Conservation (phyloP, 2,888 invertebrate species). For the Blastobasis lacticolella region DNA sequence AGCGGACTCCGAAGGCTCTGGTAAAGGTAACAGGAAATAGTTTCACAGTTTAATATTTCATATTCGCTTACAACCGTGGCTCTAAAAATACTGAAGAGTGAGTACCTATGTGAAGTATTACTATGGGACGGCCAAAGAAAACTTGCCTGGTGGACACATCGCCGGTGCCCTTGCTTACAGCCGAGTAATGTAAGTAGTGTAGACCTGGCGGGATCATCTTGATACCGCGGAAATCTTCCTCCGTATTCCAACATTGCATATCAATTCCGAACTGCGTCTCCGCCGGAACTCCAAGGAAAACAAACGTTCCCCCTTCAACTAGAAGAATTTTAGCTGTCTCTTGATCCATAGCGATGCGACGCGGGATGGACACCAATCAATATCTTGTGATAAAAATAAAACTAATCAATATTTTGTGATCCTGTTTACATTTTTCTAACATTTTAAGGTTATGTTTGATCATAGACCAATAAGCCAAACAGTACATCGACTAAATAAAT, state of each 20-base stretch:
- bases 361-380: constrained; percentile 19
- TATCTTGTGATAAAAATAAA: constrained; percentile 31
- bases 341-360: constrained; percentile 77
- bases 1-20: too few relatives aligned
- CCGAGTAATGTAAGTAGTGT: constrained; percentile 94
- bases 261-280: constrained; percentile 99
- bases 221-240: constrained; percentile 92
- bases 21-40: too few relatives aligned
- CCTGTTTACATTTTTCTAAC: constrained; percentile 26
- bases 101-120: too few relatives aligned
- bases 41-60: too few relatives aligned
- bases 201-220: constrained; percentile 99
- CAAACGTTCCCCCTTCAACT: constrained; percentile 85
- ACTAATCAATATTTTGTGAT: constrained; percentile 28
- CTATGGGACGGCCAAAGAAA: not conserved
- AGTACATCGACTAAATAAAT: too few relatives aligned
- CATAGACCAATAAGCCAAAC: too few relatives aligned
- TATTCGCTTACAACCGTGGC: too few relatives aligned
- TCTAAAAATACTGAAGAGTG: too few relatives aligned
- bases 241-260: constrained; percentile 85
- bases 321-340: constrained; percentile 84
- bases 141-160: constrained; percentile 79
- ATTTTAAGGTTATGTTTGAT: not conserved
- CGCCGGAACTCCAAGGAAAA: constrained; percentile 89
- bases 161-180: constrained; percentile 73